Conservation (phyloP, 2,888 invertebrate species). For the Siphlonurus alternatus region DNA sequence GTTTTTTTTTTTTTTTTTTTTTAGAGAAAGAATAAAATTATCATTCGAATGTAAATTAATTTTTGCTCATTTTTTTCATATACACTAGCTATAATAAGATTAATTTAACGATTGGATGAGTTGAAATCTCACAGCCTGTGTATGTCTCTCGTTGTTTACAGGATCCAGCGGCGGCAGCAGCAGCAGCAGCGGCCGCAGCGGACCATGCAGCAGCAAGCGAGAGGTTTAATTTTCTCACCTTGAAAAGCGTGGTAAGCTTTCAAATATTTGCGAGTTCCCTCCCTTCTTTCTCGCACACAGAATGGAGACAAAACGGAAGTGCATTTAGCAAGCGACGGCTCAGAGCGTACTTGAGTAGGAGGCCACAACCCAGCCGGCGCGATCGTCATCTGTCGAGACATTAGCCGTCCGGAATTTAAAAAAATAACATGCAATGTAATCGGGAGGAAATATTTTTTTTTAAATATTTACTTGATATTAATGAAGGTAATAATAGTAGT, state of each 20-base stretch:
- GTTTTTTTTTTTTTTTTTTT: no score
- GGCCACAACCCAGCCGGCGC: no score
- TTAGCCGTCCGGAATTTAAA: no score
- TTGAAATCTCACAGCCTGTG: background rate
- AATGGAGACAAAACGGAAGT: background rate
- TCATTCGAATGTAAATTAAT: no score
- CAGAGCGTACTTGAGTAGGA: no score
- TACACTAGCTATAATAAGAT: background rate
- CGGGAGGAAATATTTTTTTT: no score
- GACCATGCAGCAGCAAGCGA: background rate
- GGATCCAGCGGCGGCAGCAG: background rate
- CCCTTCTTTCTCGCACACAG: background rate
- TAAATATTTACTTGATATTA: no score
- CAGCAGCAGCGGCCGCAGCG: background rate
- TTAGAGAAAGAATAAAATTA: no score
- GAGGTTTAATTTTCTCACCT: background rate
- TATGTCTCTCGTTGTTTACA: background rate
- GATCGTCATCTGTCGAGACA: no score
- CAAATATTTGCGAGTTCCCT: no score
- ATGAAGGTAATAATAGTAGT: no score
- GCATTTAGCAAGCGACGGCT: no score
- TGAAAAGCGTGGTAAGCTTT: background rate
- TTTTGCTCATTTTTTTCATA: background rate
- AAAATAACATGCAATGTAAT: background rate
- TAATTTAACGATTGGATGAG: background rate